Evolutionary conservation across 2,797 vertebrate genomes (phyloP), one percentile per base, ranked within the genome.

Genomic region (Manis crassicaudata): DNA sequence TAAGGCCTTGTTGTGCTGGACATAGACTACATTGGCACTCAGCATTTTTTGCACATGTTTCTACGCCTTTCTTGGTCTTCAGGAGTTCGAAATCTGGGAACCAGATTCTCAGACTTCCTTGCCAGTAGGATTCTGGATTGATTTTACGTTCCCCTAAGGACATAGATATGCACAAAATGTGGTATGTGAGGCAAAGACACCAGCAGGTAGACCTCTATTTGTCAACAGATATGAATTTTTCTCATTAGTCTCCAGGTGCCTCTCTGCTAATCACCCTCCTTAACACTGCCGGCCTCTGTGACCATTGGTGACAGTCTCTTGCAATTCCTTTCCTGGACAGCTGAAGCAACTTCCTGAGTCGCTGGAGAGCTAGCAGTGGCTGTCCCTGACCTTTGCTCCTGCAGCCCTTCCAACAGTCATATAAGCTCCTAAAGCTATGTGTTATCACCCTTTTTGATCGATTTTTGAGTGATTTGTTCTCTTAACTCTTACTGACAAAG

Each of bases 301-400:
- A 80, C 27, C 20, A 63, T 35, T 10, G 6, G 23, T 17, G 67
- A 9, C n/a, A n/a, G 27, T 76, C 20, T 83, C 73, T 35, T 77
- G 21, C 2, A 88, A 50, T 82, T 91, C 50, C 56, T 73, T 81
- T 70, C 60, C n/a, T 65, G 11, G 27, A 92, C 16, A 90, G 21
- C 25, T 80, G 60, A 91, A 92, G 68, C 37, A 77, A 65, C 23
- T 84, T 82, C 52, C n/a, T 35, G 35, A 91, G 73, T 94, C 76
- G 92, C 73, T 37, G 46, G 46, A 91, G 77, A 91, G 50, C 65
- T 81, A 65, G 17, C 20, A 65, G 21, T 68, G 79, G 13, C 12
- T 50, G 52, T 60, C 32, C 35, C 16, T 76, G 83, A 85, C 20
- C 27, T 91, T 81, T 70, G 54, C 7, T 76, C 46, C 37, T 88